These are phyloP conservation scores for Brachionus koreanus DNA, from an alignment of 1,140 invertebrate genomes.

Conservation along the genomic window DNA sequence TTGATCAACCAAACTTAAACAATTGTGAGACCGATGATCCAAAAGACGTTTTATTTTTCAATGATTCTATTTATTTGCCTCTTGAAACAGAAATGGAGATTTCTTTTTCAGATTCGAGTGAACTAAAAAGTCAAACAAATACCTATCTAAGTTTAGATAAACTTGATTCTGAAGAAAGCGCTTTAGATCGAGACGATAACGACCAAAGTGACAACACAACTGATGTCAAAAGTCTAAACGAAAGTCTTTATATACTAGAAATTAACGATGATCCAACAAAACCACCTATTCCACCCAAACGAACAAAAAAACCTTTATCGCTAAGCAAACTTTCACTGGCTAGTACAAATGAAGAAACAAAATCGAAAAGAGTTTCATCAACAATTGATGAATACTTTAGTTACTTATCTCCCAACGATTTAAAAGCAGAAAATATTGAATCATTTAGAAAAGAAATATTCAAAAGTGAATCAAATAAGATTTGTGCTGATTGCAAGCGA, in stretches of 20 bases:
- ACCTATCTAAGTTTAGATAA: slow-evolving; percentile 11
- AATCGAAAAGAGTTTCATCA: neutral
- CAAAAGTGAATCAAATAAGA: neutral
- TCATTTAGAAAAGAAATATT: neutral
- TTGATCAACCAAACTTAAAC: neutral
- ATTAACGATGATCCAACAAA: neutral
- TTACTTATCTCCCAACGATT: neutral
- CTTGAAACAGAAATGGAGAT: neutral
- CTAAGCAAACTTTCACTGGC: neutral
- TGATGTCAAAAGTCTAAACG: neutral
- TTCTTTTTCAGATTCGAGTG: neutral
- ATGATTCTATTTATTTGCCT: neutral
- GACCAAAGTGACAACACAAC: neutral
- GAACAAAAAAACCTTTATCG: neutral
- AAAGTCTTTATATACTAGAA: neutral
- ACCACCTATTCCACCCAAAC: slow-evolving; percentile 19
- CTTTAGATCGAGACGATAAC: neutral
- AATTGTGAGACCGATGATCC: neutral
- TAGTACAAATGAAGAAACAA: neutral
- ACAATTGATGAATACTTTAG: neutral
- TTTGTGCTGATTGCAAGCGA: slow-evolving; percentile 28
- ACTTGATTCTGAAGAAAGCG: neutral
- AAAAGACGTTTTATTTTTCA: neutral
- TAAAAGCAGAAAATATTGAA: neutral
- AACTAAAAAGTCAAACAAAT: neutral